Evolutionary conservation across 2,888 invertebrate genomes (phyloP).

Genomic region (Dorcus hopei): DNA sequence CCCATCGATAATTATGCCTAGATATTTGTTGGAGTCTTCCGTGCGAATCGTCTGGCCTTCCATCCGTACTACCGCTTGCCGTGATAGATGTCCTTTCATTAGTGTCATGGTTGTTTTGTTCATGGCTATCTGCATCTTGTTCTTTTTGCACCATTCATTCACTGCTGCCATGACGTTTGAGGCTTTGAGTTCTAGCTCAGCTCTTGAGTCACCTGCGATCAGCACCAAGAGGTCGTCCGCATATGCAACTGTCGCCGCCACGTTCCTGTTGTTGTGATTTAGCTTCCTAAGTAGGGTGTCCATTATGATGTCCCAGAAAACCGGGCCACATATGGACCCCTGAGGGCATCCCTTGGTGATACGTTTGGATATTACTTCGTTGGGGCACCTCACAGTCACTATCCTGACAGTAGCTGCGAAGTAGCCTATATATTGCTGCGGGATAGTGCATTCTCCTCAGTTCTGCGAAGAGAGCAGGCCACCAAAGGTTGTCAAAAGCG

Average conservation of each 20-base stretch:
- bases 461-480: constrained; percentile 5
- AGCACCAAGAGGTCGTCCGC: constrained; percentile 6
- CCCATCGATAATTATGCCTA: background rate
- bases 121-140: too few species aligned
- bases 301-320: background rate
- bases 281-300: background rate
- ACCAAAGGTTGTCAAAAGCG: constrained; percentile 22
- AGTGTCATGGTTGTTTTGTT: background rate
- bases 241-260: background rate
- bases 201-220: background rate
- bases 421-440: background rate
- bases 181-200: background rate
- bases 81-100: background rate
- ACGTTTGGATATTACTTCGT: background rate
- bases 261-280: background rate
- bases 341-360: constrained; percentile 11
- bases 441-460: constrained; percentile 3
- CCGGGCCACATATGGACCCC: constrained; percentile 2
- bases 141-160: too few species aligned
- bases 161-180: background rate
- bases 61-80: background rate
- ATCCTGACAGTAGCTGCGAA: constrained; percentile 14
- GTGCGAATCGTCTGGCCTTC: background rate
- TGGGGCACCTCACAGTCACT: background rate
- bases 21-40: background rate